These are phyloP conservation scores for Lasioglossum leucozonium DNA, from an alignment of 2,888 invertebrate species.

Conservation along the genomic window DNA sequence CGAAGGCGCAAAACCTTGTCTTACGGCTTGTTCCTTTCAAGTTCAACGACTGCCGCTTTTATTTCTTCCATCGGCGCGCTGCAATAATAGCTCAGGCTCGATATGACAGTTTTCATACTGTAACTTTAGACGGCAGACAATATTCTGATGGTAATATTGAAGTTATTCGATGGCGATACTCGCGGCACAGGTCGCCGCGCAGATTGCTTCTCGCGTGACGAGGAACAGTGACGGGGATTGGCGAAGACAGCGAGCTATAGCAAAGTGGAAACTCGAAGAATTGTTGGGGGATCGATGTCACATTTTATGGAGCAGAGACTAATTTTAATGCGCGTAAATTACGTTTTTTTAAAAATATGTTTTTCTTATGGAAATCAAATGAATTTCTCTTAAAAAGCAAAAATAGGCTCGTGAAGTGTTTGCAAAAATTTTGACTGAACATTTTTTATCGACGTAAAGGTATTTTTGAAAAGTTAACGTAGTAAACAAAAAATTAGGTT, in stretches of 20 bases:
- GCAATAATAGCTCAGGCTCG: constrained; percentile 8
- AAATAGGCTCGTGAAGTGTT: not conserved
- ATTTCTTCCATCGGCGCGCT: not conserved
- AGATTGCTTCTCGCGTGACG: not conserved
- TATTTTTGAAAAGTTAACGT: not conserved
- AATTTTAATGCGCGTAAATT: not conserved
- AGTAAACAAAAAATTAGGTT: not conserved
- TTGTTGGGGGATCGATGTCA: not conserved
- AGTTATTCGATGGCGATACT: constrained; percentile 16
- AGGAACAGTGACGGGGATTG: not conserved
- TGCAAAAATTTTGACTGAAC: no score
- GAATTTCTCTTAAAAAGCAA: not conserved
- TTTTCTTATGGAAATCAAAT: no score
- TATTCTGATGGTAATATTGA: not conserved
- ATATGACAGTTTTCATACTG: not conserved
- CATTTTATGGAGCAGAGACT: not conserved
- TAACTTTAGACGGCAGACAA: not conserved
- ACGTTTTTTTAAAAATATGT: no score
- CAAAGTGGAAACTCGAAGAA: not conserved
- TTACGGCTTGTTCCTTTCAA: not conserved
- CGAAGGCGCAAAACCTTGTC: not conserved
- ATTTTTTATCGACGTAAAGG: no score
- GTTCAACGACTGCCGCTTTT: not conserved
- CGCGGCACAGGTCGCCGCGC: not conserved
- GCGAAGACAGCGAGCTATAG: not conserved